Percentiles rank a stretch among this genome's conserved stretches.
Evolutionary conservation across 1,140 invertebrate genomes (phyloP).

Genomic region (Drosophila subobscura): DNA sequence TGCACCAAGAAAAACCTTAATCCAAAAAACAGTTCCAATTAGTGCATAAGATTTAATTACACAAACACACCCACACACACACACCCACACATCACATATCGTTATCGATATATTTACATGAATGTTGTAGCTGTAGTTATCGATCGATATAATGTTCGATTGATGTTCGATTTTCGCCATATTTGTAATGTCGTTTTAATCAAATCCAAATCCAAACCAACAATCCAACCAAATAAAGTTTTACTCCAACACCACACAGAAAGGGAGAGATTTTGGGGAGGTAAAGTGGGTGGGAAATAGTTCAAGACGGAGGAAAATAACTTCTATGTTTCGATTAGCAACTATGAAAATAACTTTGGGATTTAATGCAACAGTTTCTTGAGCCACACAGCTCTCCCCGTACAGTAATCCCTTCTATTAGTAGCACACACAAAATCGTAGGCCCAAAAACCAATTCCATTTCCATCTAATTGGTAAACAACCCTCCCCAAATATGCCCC

Average conservation of each 20-base stretch:
- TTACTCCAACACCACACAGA: slow-evolving; percentile 64
- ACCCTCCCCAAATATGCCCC: not conserved
- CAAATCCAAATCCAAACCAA: slow-evolving; percentile 40
- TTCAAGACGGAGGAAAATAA: too few relatives aligned
- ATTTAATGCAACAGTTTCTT: too few relatives aligned
- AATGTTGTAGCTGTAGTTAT: slow-evolving; percentile 41
- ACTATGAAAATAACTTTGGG: too few relatives aligned
- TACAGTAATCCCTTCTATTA: not conserved
- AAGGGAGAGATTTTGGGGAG: not conserved
- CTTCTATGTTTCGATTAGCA: too few relatives aligned
- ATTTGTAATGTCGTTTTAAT: slow-evolving; percentile 65
- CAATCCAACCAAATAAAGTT: slow-evolving; percentile 68
- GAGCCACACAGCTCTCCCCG: too few relatives aligned
- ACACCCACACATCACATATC: slow-evolving; percentile 25
- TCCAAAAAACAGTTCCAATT: slow-evolving; percentile 42
- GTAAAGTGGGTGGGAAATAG: too few relatives aligned
- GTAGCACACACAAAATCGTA: not conserved
- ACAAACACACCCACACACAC: slow-evolving; percentile 21
- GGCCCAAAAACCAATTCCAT: slow-evolving; percentile 7
- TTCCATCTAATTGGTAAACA: slow-evolving; percentile 35
- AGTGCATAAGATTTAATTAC: slow-evolving; percentile 60
- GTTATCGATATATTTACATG: slow-evolving; percentile 33
- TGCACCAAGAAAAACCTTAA: slow-evolving; percentile 20
- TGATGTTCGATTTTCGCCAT: slow-evolving; percentile 54
- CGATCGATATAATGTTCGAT: slow-evolving; percentile 45